Conservation (phyloP, 35 echinoderm and acorn worm species). For the Amphiura filiformis region DNA sequence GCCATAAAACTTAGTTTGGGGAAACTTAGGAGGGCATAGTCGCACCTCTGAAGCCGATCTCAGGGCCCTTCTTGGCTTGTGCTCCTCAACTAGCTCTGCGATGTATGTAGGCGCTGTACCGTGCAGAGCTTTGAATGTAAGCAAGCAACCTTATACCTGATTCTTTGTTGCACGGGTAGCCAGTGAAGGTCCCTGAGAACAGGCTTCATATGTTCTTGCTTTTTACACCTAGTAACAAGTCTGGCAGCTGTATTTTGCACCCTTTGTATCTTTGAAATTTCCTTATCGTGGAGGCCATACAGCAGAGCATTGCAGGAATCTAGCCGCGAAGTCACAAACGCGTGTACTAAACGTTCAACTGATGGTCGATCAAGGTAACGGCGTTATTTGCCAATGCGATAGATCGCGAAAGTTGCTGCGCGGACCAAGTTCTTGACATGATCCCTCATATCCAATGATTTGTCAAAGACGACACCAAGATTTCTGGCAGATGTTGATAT, state of each 20-base stretch:
- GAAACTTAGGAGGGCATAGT: background rate
- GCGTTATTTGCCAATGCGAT: too few species aligned
- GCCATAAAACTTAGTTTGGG: background rate
- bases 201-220: slow-evolving; percentile 28
- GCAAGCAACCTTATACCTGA: slow-evolving; percentile 4
- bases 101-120: slow-evolving; percentile 32
- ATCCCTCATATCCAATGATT: too few species aligned
- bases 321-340: slow-evolving; percentile 3
- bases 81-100: background rate
- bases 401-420: background rate
- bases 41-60: background rate
- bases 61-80: background rate
- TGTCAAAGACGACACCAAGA: background rate
- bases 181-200: slow-evolving; percentile 38
- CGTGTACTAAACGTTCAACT: slow-evolving; percentile 24
- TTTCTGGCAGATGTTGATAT: background rate
- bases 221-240: slow-evolving; percentile 15
- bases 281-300: slow-evolving; percentile 19
- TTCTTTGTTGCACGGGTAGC: slow-evolving; percentile 35
- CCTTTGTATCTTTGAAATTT: background rate
- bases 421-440: too few species aligned
- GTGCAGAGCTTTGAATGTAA: slow-evolving; percentile 33
- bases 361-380: too few species aligned
- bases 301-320: slow-evolving; percentile 31
- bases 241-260: slow-evolving; percentile 40